Evolutionary conservation across 2,113 vertebrate genomes (phyloP).

Genomic region (Bubalus kerabau): DNA sequence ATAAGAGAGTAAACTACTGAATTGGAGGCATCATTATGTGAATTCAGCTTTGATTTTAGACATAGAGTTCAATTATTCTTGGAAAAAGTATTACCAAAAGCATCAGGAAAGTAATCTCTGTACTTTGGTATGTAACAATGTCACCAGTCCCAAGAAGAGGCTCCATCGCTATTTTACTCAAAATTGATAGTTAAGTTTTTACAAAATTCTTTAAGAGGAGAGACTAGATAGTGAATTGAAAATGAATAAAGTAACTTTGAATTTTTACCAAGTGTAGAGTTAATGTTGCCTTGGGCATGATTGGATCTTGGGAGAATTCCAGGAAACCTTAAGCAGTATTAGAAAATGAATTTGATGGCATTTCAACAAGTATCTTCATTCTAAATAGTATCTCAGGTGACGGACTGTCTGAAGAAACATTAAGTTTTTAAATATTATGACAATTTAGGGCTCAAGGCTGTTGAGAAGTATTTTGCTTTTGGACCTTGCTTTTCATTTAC

Average conservation of each 20-base stretch:
- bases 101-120: not conserved
- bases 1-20: constrained; percentile 19
- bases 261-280: not conserved
- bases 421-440: constrained; percentile 1
- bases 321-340: not conserved
- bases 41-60: constrained; percentile 34
- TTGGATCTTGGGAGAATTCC: constrained; percentile 6
- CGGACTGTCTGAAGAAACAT: constrained; percentile 11
- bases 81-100: constrained; percentile 6
- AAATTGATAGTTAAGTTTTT: constrained; percentile 29
- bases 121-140: not conserved
- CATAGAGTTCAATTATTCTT: constrained; percentile 13
- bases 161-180: constrained; percentile 8
- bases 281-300: not conserved
- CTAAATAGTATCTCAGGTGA: not conserved
- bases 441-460: not conserved
- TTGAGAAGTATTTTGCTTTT: constrained; percentile 17
- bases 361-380: constrained; percentile 29
- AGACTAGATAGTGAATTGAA: not conserved
- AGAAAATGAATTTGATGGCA: constrained; percentile 15
- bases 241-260: constrained; percentile 21
- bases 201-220: not conserved
- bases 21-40: not conserved
- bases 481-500: not conserved
- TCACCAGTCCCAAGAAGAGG: not conserved